Base-by-base conservation (phyloP, 2,888 invertebrate species). In the Dioctria rufipes region DNA sequence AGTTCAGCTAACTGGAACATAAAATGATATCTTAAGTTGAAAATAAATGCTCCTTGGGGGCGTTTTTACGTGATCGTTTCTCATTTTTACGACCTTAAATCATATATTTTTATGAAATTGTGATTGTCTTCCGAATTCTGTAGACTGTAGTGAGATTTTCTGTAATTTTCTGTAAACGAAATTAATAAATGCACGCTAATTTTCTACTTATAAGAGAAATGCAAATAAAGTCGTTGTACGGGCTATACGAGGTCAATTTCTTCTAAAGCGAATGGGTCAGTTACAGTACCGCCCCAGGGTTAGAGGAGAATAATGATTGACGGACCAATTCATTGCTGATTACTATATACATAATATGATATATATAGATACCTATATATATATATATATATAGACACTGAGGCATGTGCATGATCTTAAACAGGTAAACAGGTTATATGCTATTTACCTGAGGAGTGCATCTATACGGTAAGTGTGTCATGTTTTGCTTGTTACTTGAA, bases 161-260 rank as follows among this genome's bases (percentile, higher is more conserved):
- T 46, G 5, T 46, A 8, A 46, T 46, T 46, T 46, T 46, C 46
- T 46, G 5, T 46, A 8, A 46, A 8, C 0, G 2, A 46, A 46
- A 5, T 46, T 5, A 46, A 46, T 8, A 46, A 8, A 46, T 8
- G 46, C 8, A 1, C 8, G 46, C 1, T 8, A 46, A 46, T 46
- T 54, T 71, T 58, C 54, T 13, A 51, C 5, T n/a, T 39, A 39
- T 11, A 5, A 54, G 42, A 54, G 54, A 71, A 71, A 71, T 71
- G 71, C 71, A 54, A 71, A 71, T 71, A 9, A 71, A 39, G 25
- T 25, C 25, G 25, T 25, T 25, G 25, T 25, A 2, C 25, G 25
- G 25, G 40, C 39, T 43, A 51, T 51, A 71, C 40, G 71, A 71
- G 71, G 71, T 71, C 54, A 71, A 37, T 71, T 71, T 71, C 40